These are phyloP conservation scores for Astyanax mexicanus DNA, from an alignment of 2,797 vertebrate genomes.

Conservation along the genomic window DNA sequence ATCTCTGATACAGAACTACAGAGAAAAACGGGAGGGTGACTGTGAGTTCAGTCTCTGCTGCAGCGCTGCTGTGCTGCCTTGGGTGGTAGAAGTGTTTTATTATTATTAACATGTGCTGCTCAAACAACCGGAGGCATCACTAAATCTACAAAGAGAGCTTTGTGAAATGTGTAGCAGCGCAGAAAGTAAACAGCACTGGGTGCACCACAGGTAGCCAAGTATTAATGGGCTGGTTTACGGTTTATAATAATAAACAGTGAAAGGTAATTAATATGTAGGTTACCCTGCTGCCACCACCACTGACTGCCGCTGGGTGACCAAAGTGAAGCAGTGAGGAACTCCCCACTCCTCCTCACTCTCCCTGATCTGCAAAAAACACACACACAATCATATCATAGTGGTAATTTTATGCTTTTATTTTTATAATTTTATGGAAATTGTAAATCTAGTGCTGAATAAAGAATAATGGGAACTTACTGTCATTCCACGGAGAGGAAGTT, in stretches of 20 bases:
- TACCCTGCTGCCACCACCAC: constrained; percentile 95
- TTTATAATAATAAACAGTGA: neutral
- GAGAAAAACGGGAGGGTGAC: constrained; percentile 21
- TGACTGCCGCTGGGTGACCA: constrained; percentile 90
- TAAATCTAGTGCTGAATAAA: neutral
- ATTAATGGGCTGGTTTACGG: neutral
- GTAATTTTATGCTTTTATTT: no score
- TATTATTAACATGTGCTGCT: neutral
- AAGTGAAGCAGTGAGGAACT: constrained; percentile 92
- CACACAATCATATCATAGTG: neutral
- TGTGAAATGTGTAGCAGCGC: neutral
- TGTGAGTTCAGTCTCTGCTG: neutral
- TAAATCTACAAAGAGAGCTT: neutral
- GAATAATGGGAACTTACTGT: constrained; percentile 80
- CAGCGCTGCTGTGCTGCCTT: neutral
- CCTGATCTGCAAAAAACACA: constrained; percentile 81
- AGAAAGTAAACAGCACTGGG: neutral
- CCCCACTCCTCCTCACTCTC: constrained; percentile 98
- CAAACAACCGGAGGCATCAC: neutral
- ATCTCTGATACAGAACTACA: constrained; percentile 87
- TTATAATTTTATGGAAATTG: no score
- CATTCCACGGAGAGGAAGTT: constrained; percentile 92
- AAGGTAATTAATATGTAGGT: neutral
- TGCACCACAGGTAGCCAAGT: no score
- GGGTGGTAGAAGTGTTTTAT: neutral